These are phyloP conservation scores for Sarcophaga peregrina DNA, from an alignment of 1,140 invertebrate genomes.

Conservation along the genomic window DNA sequence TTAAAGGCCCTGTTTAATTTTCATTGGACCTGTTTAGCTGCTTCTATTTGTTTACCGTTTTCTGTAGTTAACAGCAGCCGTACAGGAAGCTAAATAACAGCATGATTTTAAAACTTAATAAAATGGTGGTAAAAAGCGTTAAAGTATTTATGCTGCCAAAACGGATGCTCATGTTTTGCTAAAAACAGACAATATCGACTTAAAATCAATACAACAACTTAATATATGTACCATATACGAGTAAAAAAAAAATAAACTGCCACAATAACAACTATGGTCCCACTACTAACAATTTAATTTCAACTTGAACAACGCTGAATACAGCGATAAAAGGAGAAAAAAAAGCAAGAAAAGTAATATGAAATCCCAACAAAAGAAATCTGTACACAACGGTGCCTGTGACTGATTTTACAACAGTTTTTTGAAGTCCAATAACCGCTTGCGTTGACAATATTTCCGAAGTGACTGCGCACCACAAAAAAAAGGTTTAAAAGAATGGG, in stretches of 20 bases:
- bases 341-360: slow-evolving; percentile 2
- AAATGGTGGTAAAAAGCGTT: neutral
- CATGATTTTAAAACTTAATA: slow-evolving; percentile 23
- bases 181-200: slow-evolving; percentile 36
- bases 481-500: too few relatives aligned
- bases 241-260: slow-evolving; percentile 10
- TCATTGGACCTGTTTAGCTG: neutral
- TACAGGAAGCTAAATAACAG: slow-evolving; percentile 32
- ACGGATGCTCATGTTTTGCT: slow-evolving; percentile 46
- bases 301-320: neutral
- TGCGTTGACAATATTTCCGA: neutral
- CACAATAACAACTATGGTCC: neutral
- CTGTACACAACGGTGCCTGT: slow-evolving; percentile 46
- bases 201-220: slow-evolving; percentile 29
- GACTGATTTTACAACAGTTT: slow-evolving; percentile 47
- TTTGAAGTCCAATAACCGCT: too few relatives aligned
- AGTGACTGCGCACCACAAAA: too few relatives aligned
- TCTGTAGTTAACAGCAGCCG: neutral
- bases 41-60: too few relatives aligned
- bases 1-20: neutral
- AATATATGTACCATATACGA: slow-evolving; percentile 26
- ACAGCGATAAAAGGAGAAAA: too few relatives aligned
- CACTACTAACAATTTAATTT: slow-evolving; percentile 15
- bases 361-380: slow-evolving; percentile 33
- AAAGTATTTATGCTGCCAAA: slow-evolving; percentile 30